These are phyloP conservation scores for Oenanthe oenanthe DNA, from an alignment of 2,113 vertebrate genomes.

Conservation along the genomic window DNA sequence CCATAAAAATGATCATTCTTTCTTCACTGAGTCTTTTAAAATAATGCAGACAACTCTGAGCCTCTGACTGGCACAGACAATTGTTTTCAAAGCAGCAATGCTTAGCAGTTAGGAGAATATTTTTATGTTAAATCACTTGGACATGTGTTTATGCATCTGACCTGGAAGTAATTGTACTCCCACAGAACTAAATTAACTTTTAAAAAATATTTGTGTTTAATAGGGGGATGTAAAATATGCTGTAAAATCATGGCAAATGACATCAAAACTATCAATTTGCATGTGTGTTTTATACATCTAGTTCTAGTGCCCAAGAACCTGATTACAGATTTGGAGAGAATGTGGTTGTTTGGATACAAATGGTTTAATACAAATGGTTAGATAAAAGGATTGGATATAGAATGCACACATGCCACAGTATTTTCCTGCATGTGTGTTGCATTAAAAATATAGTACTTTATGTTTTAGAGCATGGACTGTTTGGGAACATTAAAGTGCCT, in stretches of 20 bases:
- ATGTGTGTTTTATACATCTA: not conserved
- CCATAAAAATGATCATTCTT: not conserved
- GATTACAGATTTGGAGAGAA: not conserved
- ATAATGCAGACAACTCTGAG: not conserved
- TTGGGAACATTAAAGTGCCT: not conserved
- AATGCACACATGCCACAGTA: fast-evolving
- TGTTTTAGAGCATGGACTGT: not conserved
- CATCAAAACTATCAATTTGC: not conserved
- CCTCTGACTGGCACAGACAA: not conserved
- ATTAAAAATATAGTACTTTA: not conserved
- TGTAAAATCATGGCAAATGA: not conserved
- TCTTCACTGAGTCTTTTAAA: not conserved
- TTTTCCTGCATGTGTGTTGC: not conserved
- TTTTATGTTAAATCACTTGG: not conserved
- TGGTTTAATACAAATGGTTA: not conserved
- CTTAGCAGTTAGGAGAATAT: not conserved
- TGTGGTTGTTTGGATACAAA: not conserved
- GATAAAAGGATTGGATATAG: not conserved
- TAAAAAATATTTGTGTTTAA: fast-evolving
- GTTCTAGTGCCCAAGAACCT: not conserved
- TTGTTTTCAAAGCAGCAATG: not conserved
- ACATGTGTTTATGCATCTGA: not conserved
- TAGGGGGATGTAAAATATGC: not conserved
- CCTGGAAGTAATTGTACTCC: not conserved
- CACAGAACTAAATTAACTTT: not conserved